These are phyloP conservation scores for Trissolcus brochymenae DNA, from an alignment of 2,888 invertebrate genomes.

Conservation along the genomic window DNA sequence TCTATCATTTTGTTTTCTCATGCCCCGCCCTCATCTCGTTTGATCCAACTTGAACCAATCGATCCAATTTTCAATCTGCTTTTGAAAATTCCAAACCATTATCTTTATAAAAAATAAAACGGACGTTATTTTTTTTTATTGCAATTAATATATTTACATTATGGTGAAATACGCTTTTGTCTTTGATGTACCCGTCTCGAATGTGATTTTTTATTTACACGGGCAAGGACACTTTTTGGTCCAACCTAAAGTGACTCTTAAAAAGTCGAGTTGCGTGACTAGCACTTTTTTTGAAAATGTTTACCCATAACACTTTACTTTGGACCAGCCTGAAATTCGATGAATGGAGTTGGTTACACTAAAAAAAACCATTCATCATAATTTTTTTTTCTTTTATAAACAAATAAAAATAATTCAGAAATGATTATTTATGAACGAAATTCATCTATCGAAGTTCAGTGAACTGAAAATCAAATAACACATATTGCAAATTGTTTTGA, in stretches of 20 bases:
- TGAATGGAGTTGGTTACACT: neutral
- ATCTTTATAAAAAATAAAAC: too few relatives aligned
- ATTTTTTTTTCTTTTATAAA: too few relatives aligned
- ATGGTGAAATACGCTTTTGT: neutral
- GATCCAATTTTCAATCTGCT: neutral
- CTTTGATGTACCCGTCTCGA: conserved; percentile 15
- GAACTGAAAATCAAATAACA: too few relatives aligned
- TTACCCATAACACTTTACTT: conserved; percentile 41
- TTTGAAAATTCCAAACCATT: neutral
- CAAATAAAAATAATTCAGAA: too few relatives aligned
- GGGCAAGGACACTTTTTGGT: conserved; percentile 27
- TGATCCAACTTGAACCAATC: too few relatives aligned
- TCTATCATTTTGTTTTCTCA: neutral
- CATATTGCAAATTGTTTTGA: too few relatives aligned
- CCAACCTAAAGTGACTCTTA: conserved; percentile 35
- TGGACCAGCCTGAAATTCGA: conserved; percentile 13
- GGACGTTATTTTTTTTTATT: too few relatives aligned
- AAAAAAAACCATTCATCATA: too few relatives aligned
- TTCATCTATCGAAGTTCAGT: too few relatives aligned
- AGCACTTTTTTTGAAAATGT: conserved; percentile 34
- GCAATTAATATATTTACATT: too few relatives aligned
- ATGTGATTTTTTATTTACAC: conserved; percentile 23
- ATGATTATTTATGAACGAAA: too few relatives aligned
- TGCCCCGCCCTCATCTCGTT: too few relatives aligned
- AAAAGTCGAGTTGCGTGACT: conserved; percentile 41